Conservation (phyloP, 2,888 invertebrate genomes). For the Ormyrus pomaceus region DNA sequence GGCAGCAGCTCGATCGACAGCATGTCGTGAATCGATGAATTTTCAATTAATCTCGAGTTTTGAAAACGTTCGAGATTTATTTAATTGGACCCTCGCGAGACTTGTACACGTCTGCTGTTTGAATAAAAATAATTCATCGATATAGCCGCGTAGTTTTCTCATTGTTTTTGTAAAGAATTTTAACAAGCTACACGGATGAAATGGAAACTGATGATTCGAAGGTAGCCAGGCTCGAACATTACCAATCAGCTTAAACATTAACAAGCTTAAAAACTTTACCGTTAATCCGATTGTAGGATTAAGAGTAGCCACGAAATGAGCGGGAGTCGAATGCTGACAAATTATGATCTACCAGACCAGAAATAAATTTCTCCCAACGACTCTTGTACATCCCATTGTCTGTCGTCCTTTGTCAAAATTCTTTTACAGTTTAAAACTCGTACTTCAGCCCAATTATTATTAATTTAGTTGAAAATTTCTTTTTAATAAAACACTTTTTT, state of each 20-base stretch:
- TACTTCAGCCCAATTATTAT: no score
- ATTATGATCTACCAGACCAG: constrained; percentile 18
- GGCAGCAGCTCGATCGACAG: not conserved
- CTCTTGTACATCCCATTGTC: no score
- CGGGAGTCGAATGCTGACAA: not conserved
- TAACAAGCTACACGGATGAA: not conserved
- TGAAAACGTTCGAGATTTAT: no score
- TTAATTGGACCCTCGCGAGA: no score
- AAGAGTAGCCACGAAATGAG: constrained; percentile 27
- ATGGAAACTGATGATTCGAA: constrained; percentile 11
- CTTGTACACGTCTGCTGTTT: no score
- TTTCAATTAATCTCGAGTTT: not conserved
- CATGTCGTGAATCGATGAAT: constrained; percentile 11
- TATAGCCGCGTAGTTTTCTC: no score
- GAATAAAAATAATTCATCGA: no score
- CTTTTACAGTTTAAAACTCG: no score
- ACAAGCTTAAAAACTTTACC: constrained; percentile 41
- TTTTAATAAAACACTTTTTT: no score
- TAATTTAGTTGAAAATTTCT: no score
- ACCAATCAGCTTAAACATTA: constrained; percentile 47
- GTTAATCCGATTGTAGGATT: constrained; percentile 41
- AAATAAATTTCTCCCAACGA: not conserved
- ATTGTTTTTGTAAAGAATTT: not conserved
- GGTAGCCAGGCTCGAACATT: constrained; percentile 24
- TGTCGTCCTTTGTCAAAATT: no score